Conservation (phyloP, 2,797 vertebrate genomes). For the Epinephelus malabaricus region DNA sequence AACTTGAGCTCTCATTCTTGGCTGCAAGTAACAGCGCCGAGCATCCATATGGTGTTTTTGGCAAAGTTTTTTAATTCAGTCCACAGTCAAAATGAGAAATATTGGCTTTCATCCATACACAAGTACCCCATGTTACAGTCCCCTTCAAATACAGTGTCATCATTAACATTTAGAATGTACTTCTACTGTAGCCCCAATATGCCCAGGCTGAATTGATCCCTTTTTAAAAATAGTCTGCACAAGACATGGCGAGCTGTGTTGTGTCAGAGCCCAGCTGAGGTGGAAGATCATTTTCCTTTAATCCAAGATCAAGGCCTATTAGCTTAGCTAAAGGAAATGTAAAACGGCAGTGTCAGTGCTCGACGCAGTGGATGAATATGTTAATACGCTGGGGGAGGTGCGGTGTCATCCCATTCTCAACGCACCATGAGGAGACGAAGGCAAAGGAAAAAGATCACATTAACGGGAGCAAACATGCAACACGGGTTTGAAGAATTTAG, state of each 20-base stretch:
- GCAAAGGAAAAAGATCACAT: conserved; percentile 26
- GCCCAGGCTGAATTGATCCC: conserved; percentile 23
- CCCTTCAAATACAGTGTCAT: conserved; percentile 10
- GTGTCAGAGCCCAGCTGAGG: conserved; percentile 44
- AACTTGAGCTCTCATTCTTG: conserved; percentile 1
- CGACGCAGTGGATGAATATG: conserved; percentile 56
- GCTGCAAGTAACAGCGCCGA: neutral
- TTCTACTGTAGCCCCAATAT: neutral
- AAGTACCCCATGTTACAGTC: neutral
- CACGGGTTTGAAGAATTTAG: conserved; percentile 28
- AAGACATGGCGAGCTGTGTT: conserved; percentile 31
- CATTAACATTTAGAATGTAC: conserved; percentile 30
- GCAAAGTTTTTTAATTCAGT: conserved; percentile 1
- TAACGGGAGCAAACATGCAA: conserved; percentile 25
- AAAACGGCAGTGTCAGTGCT: conserved; percentile 64
- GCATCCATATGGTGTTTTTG: neutral
- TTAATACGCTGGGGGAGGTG: conserved; percentile 51
- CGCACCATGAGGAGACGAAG: conserved; percentile 19
- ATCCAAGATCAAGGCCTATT: conserved; percentile 74
- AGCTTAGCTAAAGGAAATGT: conserved; percentile 64
- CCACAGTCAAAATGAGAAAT: conserved; percentile 14
- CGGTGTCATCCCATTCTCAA: conserved; percentile 46
- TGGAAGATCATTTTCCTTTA: conserved; percentile 70
- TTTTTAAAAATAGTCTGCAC: conserved; percentile 7
- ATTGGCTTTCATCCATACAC: neutral